Percentiles rank a stretch among this genome's conserved stretches.
Evolutionary conservation across 2,888 invertebrate genomes (phyloP).

Genomic region (Autographa pulchrina): DNA sequence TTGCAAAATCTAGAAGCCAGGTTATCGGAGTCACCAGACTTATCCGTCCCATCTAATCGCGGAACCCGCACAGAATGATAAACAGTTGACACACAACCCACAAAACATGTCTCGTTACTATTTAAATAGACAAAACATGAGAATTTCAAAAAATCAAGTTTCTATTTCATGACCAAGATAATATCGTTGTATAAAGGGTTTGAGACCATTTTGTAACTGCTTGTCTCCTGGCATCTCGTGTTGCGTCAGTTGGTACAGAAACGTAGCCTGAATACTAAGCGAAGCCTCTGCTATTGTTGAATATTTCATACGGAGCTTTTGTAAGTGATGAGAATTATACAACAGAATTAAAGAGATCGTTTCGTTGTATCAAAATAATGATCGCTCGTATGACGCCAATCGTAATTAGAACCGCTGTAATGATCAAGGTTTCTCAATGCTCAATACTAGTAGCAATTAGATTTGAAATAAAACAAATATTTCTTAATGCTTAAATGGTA

Average conservation of each 20-base stretch:
- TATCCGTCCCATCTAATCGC: constrained; percentile 47
- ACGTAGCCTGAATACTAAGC: constrained; percentile 81
- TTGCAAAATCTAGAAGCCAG: constrained; percentile 41
- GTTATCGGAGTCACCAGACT: constrained; percentile 46
- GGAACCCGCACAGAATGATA: constrained; percentile 43
- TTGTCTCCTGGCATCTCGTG: constrained; percentile 68
- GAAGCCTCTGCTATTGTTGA: constrained; percentile 72
- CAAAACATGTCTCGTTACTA: constrained; percentile 45
- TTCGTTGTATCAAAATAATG: constrained; percentile 35
- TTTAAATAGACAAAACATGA: constrained; percentile 50
- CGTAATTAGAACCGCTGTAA: constrained; percentile 14
- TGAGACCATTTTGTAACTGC: constrained; percentile 53
- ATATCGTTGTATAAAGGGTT: constrained; percentile 55
- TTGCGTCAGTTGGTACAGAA: constrained; percentile 73
- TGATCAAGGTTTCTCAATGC: constrained; percentile 22
- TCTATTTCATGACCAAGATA: constrained; percentile 60
- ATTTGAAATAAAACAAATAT: constrained; percentile 53
- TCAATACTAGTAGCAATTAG: constrained; percentile 56
- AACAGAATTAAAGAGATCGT: constrained; percentile 47
- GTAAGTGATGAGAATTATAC: constrained; percentile 65
- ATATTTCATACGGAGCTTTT: constrained; percentile 74
- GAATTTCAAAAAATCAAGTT: constrained; percentile 47
- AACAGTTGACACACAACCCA: constrained; percentile 35
- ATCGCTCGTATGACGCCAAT: constrained; percentile 40
- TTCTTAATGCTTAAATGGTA: constrained; percentile 36